These are phyloP conservation scores for Galemys pyrenaicus DNA, from an alignment of 2,113 vertebrate genomes.

Conservation along the genomic window DNA sequence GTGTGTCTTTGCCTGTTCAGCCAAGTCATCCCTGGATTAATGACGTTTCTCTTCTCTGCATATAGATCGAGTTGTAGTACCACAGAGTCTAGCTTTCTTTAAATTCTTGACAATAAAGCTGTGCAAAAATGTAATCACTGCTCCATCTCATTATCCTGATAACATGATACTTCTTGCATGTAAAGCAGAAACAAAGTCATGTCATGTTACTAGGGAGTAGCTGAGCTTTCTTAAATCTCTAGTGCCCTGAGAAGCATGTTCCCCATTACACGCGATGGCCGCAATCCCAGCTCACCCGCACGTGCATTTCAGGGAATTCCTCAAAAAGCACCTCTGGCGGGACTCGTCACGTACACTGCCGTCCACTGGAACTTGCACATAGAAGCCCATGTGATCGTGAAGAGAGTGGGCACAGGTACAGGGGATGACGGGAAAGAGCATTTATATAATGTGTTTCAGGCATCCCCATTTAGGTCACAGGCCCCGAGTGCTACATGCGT, in stretches of 20 bases:
- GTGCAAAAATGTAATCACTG: constrained; percentile 40
- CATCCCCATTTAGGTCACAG: too few species aligned
- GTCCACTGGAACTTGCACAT: not conserved
- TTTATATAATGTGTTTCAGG: not conserved
- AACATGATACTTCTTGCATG: not conserved
- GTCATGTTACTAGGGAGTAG: constrained; percentile 15
- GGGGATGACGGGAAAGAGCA: not conserved
- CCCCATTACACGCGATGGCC: not conserved
- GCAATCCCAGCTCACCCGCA: not conserved
- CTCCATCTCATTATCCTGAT: not conserved
- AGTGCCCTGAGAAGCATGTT: not conserved
- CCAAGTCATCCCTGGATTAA: constrained; percentile 3
- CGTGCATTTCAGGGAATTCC: not conserved
- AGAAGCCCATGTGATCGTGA: not conserved
- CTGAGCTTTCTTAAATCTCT: not conserved
- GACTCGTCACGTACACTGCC: not conserved
- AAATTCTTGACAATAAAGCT: constrained; percentile 35
- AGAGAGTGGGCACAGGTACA: not conserved
- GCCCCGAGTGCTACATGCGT: too few species aligned
- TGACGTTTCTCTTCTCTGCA: not conserved
- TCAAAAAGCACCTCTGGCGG: not conserved
- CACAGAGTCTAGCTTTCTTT: not conserved
- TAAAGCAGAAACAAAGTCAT: constrained; percentile 10
- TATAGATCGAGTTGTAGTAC: not conserved
- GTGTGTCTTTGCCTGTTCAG: not conserved